phyloP scores from a whole-genome alignment of 2,888 invertebrate species.

The Hipparchia sbordonii region DNA sequence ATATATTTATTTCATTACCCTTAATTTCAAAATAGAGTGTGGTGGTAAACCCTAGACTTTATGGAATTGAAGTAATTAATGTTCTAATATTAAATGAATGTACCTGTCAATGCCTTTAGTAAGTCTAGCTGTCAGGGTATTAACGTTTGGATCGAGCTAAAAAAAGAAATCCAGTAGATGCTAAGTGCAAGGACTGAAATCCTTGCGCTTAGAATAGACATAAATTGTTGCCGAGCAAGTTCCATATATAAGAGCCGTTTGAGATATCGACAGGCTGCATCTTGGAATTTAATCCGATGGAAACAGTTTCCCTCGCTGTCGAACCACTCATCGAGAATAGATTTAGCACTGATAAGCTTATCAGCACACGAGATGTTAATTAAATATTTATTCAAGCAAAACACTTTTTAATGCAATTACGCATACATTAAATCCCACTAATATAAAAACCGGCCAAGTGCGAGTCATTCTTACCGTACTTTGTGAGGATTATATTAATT shows the following conservation, averaged over 20 bases:
- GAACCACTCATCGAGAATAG: not conserved
- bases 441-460: too few relatives aligned
- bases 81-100: too few relatives aligned
- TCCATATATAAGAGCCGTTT: slow-evolving; percentile 18
- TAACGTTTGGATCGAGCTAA: not conserved
- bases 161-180: slow-evolving; percentile 2
- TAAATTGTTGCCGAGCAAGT: slow-evolving; percentile 9
- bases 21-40: too few relatives aligned
- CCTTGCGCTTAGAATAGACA: slow-evolving; percentile 5
- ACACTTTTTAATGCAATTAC: not conserved
- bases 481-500: too few relatives aligned
- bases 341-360: slow-evolving; percentile 5
- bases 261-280: slow-evolving; percentile 17
- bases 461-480: too few relatives aligned
- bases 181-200: not conserved
- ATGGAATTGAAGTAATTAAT: not conserved
- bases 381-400: slow-evolving; percentile 1
- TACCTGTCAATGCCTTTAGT: not conserved
- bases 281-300: slow-evolving; percentile 15
- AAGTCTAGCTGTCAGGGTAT: not conserved
- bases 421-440: not conserved
- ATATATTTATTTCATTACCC: too few relatives aligned
- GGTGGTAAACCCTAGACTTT: too few relatives aligned
- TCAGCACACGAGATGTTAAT: not conserved
- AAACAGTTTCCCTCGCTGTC: slow-evolving; percentile 1